phyloP scores from a whole-genome alignment of 2,888 invertebrate genomes.

The Drosophila basisetae region DNA sequence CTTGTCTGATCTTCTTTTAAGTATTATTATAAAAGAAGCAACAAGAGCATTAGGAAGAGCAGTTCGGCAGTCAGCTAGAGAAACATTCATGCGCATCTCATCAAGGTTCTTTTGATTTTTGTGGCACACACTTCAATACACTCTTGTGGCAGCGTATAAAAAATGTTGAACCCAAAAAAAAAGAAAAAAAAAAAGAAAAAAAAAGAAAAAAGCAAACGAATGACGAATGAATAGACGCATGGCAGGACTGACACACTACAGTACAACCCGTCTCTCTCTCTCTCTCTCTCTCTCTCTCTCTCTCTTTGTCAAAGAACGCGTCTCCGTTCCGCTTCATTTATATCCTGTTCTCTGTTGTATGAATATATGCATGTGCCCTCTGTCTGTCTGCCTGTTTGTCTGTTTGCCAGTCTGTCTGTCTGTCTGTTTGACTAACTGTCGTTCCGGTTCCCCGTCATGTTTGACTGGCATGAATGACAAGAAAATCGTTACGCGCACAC shows the following conservation, averaged over 20 bases:
- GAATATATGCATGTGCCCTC: conserved; percentile 19
- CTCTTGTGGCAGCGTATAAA: conserved; percentile 43
- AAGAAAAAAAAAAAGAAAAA: conserved; percentile 32
- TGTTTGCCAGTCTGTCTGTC: conserved; percentile 11
- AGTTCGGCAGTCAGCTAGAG: conserved; percentile 7
- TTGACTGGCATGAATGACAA: conserved; percentile 77
- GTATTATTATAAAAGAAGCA: conserved; percentile 24
- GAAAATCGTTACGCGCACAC: conserved; percentile 72
- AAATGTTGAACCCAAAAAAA: conserved; percentile 47
- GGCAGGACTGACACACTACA: conserved; percentile 64
- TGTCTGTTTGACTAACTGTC: conserved; percentile 51
- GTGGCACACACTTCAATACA: conserved; percentile 71
- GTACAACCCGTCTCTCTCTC: neutral
- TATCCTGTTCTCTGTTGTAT: conserved; percentile 37
- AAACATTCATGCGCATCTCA: conserved; percentile 63
- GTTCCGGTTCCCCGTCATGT: conserved; percentile 48
- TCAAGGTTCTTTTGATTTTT: conserved; percentile 75
- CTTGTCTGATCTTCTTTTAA: conserved; percentile 19
- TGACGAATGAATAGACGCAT: conserved; percentile 78
- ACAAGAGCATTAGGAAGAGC: conserved; percentile 22
- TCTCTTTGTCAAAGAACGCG: conserved; percentile 6
- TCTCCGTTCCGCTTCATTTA: conserved; percentile 29
- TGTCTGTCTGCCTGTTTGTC: conserved; percentile 6
- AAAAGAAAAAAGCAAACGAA: conserved; percentile 54
- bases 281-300: neutral